Percentiles rank a stretch among this genome's conserved stretches.
These are phyloP conservation scores for Neoscelio sp. DNA, from an alignment of 2,888 invertebrate species.

Conservation along the genomic window DNA sequence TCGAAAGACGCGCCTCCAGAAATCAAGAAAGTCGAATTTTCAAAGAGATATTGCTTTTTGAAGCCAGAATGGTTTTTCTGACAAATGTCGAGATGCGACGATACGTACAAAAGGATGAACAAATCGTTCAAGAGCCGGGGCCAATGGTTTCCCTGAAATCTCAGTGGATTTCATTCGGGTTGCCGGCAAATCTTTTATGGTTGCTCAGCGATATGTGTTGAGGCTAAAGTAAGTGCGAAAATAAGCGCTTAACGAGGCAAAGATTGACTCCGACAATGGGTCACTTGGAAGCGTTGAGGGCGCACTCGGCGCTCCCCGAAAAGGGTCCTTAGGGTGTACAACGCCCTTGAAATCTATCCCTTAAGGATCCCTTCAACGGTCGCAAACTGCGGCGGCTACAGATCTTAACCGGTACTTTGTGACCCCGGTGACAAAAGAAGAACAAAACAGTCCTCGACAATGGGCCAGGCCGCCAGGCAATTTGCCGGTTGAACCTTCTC, in stretches of 20 bases:
- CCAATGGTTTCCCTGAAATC: conserved; percentile 58
- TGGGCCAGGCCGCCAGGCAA: conserved; percentile 76
- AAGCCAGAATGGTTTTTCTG: conserved; percentile 48
- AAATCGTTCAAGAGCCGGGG: conserved; percentile 60
- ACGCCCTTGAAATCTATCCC: conserved; percentile 80
- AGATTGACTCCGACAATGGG: conserved; percentile 81
- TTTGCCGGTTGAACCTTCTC: conserved; percentile 82
- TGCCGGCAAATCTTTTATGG: conserved; percentile 48
- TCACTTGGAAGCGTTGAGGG: conserved; percentile 76
- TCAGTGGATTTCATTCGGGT: conserved; percentile 45
- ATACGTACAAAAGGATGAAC: conserved; percentile 61
- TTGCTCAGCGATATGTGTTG: conserved; percentile 62
- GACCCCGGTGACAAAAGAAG: conserved; percentile 67
- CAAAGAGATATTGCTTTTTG: conserved; percentile 35
- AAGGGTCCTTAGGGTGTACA: conserved; percentile 75
- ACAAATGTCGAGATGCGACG: conserved; percentile 49
- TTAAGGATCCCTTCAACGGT: conserved; percentile 67
- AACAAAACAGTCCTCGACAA: conserved; percentile 73
- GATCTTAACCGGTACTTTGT: conserved; percentile 66
- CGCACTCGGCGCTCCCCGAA: conserved; percentile 73
- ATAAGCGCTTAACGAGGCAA: conserved; percentile 83
- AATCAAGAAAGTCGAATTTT: conserved; percentile 36
- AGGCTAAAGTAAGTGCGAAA: conserved; percentile 80
- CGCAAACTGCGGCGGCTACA: conserved; percentile 67
- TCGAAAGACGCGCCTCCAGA: conserved; percentile 8